Conservation (phyloP, 2,797 vertebrate species). For the Hirundo rustica region DNA sequence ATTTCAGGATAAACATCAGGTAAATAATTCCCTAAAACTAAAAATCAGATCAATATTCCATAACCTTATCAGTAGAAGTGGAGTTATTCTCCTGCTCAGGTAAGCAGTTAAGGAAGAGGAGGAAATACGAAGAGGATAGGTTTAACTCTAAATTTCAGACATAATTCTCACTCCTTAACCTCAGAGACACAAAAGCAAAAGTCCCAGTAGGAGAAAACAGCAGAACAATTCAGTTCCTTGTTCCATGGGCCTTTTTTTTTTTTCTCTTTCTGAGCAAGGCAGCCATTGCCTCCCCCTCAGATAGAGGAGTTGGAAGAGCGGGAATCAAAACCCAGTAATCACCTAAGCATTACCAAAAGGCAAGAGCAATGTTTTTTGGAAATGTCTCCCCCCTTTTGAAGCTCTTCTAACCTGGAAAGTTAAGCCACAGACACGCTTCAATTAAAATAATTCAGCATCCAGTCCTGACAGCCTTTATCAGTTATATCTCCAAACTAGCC, state of each 20-base stretch:
- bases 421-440: neutral
- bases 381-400: neutral
- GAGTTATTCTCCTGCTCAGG: neutral
- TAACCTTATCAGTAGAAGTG: neutral
- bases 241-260: neutral
- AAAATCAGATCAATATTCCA: neutral
- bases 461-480: neutral
- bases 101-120: neutral
- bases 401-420: neutral
- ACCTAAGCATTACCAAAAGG: neutral
- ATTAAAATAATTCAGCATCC: neutral
- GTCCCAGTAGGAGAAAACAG: neutral
- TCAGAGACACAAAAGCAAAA: neutral
- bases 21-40: neutral
- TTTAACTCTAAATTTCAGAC: neutral
- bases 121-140: neutral
- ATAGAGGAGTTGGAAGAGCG: neutral
- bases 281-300: neutral
- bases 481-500: neutral
- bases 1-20: neutral
- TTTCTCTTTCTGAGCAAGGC: neutral
- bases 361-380: neutral
- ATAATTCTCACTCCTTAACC: neutral
- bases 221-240: neutral
- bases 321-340: neutral